phyloP scores from a whole-genome alignment of 2,888 invertebrate species.

The Caenorhabditis becei region DNA sequence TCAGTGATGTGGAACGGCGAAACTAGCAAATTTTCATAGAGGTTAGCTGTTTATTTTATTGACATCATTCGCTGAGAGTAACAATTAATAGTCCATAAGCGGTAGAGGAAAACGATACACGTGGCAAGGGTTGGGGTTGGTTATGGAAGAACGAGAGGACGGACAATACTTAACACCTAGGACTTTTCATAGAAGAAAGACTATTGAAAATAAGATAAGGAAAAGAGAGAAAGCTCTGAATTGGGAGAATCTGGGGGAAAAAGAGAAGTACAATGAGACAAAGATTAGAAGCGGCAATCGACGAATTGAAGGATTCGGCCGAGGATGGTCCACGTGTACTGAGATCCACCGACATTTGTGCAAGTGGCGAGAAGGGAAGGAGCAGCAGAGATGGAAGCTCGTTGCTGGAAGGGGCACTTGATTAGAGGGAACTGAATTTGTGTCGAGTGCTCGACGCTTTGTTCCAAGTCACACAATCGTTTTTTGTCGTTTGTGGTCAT shows the following conservation, averaged over 20 bases:
- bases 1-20: slow-evolving; percentile 38
- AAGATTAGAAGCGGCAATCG: slow-evolving; percentile 78
- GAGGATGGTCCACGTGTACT: slow-evolving; percentile 81
- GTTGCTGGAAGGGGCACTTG: slow-evolving; percentile 79
- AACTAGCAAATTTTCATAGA: neutral
- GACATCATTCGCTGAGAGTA: slow-evolving; percentile 8
- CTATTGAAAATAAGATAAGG: slow-evolving; percentile 17
- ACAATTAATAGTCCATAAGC: slow-evolving; percentile 28
- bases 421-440: too few relatives aligned
- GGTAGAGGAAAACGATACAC: slow-evolving; percentile 20
- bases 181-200: slow-evolving; percentile 15
- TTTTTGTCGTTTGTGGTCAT: too few relatives aligned
- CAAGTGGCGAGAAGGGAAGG: slow-evolving; percentile 80
- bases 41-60: slow-evolving; percentile 40
- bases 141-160: slow-evolving; percentile 37
- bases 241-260: slow-evolving; percentile 8
- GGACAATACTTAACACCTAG: slow-evolving; percentile 22
- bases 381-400: slow-evolving; percentile 79
- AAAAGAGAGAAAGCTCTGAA: slow-evolving; percentile 12
- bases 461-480: too few relatives aligned
- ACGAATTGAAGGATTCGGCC: slow-evolving; percentile 81
- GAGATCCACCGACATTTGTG: slow-evolving; percentile 81
- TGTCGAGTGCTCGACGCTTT: too few relatives aligned
- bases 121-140: slow-evolving; percentile 30
- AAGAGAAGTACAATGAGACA: neutral